phyloP scores from a whole-genome alignment of 2,888 invertebrate species.

The Spicauda simplicius region DNA sequence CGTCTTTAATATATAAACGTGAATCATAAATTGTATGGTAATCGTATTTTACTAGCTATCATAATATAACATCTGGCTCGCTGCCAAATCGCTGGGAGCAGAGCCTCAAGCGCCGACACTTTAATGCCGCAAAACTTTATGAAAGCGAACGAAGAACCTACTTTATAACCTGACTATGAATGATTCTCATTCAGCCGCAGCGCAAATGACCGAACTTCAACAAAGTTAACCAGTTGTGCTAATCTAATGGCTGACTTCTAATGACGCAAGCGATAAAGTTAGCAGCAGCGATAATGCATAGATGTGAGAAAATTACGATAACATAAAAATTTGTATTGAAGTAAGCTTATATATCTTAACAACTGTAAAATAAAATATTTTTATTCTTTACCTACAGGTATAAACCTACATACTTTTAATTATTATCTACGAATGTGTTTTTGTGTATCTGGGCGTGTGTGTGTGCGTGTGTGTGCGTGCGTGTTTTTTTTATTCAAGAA shows the following conservation, averaged over 20 bases:
- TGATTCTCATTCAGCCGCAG: slow-evolving; percentile 37
- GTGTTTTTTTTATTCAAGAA: too few species aligned
- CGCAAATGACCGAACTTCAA: slow-evolving; percentile 31
- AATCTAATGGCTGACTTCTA: neutral
- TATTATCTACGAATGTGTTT: too few species aligned
- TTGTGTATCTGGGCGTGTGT: too few species aligned
- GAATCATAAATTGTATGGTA: slow-evolving; percentile 4
- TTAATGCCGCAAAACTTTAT: slow-evolving; percentile 68
- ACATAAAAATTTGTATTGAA: too few species aligned
- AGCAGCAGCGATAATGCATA: too few species aligned
- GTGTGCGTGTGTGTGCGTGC: too few species aligned
- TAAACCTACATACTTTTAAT: too few species aligned
- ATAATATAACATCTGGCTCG: slow-evolving; percentile 32
- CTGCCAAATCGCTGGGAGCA: slow-evolving; percentile 26
- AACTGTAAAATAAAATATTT: too few species aligned
- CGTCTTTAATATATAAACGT: neutral
- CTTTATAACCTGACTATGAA: slow-evolving; percentile 44
- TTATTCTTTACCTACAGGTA: too few species aligned
- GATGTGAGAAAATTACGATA: too few species aligned
- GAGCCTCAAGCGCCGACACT: slow-evolving; percentile 47
- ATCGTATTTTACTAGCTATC: slow-evolving; percentile 7
- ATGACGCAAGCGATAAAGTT: neutral
- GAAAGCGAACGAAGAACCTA: slow-evolving; percentile 63
- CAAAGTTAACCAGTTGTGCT: slow-evolving; percentile 13
- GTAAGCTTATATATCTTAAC: too few species aligned